These are phyloP conservation scores for Rhinogobius similis DNA, from an alignment of 2,113 vertebrate species.

Conservation along the genomic window DNA sequence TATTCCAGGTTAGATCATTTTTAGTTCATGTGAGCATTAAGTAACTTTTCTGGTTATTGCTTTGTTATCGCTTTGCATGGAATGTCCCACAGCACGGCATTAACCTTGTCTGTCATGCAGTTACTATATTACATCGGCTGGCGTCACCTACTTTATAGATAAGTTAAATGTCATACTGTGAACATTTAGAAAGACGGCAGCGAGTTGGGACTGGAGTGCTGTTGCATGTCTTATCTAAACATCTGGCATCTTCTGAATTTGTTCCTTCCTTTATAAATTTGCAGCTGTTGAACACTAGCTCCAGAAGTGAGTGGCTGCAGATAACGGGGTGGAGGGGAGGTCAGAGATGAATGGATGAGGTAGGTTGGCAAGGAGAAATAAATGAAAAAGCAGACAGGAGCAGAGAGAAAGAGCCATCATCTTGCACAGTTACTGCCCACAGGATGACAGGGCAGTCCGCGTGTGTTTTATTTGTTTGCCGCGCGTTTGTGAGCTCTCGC, in stretches of 20 bases:
- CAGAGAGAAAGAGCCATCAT: slow-evolving; percentile 63
- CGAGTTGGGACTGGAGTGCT: background rate
- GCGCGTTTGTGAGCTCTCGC: slow-evolving; percentile 11
- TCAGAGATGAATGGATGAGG: slow-evolving; percentile 58
- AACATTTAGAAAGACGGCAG: background rate
- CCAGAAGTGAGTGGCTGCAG: slow-evolving; percentile 46
- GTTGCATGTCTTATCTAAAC: background rate
- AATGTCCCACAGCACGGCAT: no score
- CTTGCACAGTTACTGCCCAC: slow-evolving; percentile 38
- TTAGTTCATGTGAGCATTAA: no score
- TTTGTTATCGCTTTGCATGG: no score
- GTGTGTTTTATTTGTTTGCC: slow-evolving; percentile 28
- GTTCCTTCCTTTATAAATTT: background rate
- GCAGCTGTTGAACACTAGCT: background rate
- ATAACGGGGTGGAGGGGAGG: slow-evolving; percentile 26
- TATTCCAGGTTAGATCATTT: no score
- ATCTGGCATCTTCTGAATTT: background rate
- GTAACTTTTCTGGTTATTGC: no score
- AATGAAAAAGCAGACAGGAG: slow-evolving; percentile 55
- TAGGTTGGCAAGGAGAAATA: slow-evolving; percentile 50
- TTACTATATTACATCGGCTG: no score
- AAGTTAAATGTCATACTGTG: background rate
- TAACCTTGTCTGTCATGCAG: no score
- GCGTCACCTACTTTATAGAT: background rate
- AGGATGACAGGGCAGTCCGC: slow-evolving; percentile 42